Conservation (phyloP, 2,888 invertebrate genomes). For the Synergus japonicus region DNA sequence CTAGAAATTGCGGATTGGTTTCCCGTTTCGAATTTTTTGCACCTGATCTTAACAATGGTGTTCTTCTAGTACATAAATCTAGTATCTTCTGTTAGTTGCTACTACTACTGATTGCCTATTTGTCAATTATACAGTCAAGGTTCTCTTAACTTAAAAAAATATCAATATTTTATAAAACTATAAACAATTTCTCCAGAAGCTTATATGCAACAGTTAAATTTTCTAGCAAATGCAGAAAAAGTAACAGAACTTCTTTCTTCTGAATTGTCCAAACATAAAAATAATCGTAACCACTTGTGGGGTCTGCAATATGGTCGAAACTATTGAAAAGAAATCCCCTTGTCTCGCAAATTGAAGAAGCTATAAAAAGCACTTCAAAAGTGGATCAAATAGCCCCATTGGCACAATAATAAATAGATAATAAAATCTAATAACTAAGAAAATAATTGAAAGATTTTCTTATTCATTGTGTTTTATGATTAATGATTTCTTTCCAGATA, state of each 20-base stretch:
- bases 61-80: no score
- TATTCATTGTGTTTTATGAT: not conserved
- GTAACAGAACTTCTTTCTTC: not conserved
- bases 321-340: not conserved
- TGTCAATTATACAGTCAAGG: no score
- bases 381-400: not conserved
- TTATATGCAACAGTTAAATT: no score
- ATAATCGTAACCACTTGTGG: not conserved
- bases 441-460: conserved; percentile 1
- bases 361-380: not conserved
- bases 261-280: not conserved
- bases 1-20: not conserved
- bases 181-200: no score
- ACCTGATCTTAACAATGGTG: not conserved
- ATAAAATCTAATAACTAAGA: not conserved
- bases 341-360: not conserved
- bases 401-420: not conserved
- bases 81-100: no score
- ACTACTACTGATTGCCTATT: no score
- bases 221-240: no score
- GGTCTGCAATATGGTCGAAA: not conserved
- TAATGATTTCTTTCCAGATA: conserved; percentile 8
- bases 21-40: not conserved
- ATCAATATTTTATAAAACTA: no score
- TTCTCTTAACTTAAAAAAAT: no score